Base-by-base conservation (phyloP, 1,140 invertebrate genomes). In the Cherax quadricarinatus region DNA sequence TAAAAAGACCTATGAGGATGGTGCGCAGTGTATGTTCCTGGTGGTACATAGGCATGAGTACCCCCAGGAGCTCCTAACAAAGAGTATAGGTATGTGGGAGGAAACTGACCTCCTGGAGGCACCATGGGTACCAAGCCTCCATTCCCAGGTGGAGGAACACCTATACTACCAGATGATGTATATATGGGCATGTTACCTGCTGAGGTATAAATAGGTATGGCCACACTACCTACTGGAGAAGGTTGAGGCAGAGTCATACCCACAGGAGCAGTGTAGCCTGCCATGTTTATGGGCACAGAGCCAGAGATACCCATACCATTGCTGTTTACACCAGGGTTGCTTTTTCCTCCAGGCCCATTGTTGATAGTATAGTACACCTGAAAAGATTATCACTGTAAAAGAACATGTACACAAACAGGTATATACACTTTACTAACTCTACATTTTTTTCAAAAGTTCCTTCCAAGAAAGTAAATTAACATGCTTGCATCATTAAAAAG, bases 101-200 rank as follows among this genome's bases (percentile, higher is more conserved):
- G 89, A 81, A 86, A 91, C 78, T 80, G 85, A 48, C 89, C 57
- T 80, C 89, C 89, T 49, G 75, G 89, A 66, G 89, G 84, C 60
- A 91, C 78, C 83, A 91, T 91, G 60, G 89, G 89, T 16, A 86
- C 21, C 78, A 91, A 41, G 24, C 89, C 89, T 62, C 89, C 89
- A 87, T 53, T 87, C 49, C 49, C 86, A 41, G 89, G 89, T 62
- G 88, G 88, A 84, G 89, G 89, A 82, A 91, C 84, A 87, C 84
- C 78, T 66, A 91, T 91, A 62, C 78, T 85, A 12, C 89, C 85
- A 81, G 89, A 91, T n/a, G 89, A 91, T 70, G 89, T 86, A 24
- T 91, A 91, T 24, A 91, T 84, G 30, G 89, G 83, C 88, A 90
- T 90, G 66, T 84, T 90, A 73, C 73, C 73, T 48, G 80, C 88